Conservation (phyloP, 2,888 invertebrate genomes). For the Zhuqinia jingwanae region DNA sequence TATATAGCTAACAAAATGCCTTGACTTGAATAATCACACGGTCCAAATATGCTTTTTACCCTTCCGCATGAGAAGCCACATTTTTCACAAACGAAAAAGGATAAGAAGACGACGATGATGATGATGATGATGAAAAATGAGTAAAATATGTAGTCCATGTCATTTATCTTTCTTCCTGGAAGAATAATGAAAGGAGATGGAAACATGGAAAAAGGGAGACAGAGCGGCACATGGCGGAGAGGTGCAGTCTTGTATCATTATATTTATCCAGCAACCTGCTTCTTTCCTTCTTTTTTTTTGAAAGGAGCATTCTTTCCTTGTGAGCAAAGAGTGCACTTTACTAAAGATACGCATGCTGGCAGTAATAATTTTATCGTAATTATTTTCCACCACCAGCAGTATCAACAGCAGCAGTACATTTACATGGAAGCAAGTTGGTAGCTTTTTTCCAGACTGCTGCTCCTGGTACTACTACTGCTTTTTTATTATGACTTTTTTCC, state of each 20-base stretch:
- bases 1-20: conserved; percentile 5
- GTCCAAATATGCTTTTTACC: conserved; percentile 44
- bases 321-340: too few species aligned
- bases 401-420: not conserved
- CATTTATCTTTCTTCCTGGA: conserved; percentile 39
- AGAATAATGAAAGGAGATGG: too few species aligned
- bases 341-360: not conserved
- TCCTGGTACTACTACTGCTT: too few species aligned
- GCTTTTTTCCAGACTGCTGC: too few species aligned
- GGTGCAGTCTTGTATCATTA: not conserved
- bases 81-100: not conserved
- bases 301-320: too few species aligned
- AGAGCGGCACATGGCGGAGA: conserved; percentile 12
- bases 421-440: too few species aligned
- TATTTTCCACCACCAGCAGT: not conserved
- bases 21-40: conserved; percentile 38
- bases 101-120: not conserved
- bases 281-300: too few species aligned
- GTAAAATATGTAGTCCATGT: conserved; percentile 2
- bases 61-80: conserved; percentile 27
- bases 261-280: too few species aligned
- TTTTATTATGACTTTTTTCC: too few species aligned
- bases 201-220: conserved; percentile 27
- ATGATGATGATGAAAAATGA: conserved; percentile 29
- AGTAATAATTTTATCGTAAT: conserved; percentile 21